Evolutionary conservation across 2,888 invertebrate species (phyloP).

Genomic region (Mechanitis messenoides): DNA sequence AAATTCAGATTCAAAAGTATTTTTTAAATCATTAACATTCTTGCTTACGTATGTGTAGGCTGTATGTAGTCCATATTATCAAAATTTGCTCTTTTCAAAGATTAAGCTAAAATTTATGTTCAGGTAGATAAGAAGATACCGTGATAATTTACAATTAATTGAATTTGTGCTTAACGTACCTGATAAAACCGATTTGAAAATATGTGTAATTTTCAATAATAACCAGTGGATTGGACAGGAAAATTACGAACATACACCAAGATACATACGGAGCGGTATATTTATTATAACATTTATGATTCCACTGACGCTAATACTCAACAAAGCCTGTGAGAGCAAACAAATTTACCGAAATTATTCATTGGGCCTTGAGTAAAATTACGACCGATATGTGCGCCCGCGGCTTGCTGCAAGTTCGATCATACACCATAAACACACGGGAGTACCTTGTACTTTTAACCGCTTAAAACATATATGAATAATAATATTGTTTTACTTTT

Average conservation of each 20-base stretch:
- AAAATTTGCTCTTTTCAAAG: slow-evolving; percentile 15
- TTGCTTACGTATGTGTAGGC: slow-evolving; percentile 18
- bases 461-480: not conserved
- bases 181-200: not conserved
- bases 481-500: too few relatives aligned
- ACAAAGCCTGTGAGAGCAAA: slow-evolving; percentile 65
- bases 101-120: slow-evolving; percentile 9
- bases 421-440: slow-evolving; percentile 28
- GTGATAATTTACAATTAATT: slow-evolving; percentile 15
- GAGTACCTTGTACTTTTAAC: not conserved
- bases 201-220: slow-evolving; percentile 10
- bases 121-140: slow-evolving; percentile 9
- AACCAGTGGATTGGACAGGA: slow-evolving; percentile 29
- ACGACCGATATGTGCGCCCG: slow-evolving; percentile 45
- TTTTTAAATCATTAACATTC: slow-evolving; percentile 21
- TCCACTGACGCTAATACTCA: slow-evolving; percentile 56
- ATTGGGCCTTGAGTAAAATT: slow-evolving; percentile 58
- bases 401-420: slow-evolving; percentile 39
- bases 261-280: slow-evolving; percentile 43
- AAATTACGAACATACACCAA: slow-evolving; percentile 26
- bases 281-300: slow-evolving; percentile 60
- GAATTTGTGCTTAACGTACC: not conserved
- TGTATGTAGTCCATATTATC: slow-evolving; percentile 21
- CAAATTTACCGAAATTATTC: slow-evolving; percentile 72
- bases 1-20: slow-evolving; percentile 13